Base-by-base conservation (phyloP, 2,797 vertebrate genomes). In the Gymnoscopelus microlampas region DNA sequence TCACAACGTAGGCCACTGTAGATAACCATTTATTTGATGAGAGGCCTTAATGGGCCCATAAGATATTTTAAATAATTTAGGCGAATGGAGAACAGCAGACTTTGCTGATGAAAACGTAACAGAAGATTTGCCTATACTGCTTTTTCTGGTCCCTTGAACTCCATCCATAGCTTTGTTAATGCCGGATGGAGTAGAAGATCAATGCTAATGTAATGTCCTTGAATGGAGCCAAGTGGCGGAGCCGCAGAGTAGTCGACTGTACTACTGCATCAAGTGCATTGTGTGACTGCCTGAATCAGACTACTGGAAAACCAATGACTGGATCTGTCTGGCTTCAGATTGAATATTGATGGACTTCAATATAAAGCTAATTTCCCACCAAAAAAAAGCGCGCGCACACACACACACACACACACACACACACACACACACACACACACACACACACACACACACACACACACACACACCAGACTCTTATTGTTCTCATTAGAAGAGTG, bases 171-270 rank as follows among this genome's bases (percentile, higher is more conserved):
- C 39, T 44, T n/a, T 19, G 48, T 72, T 62, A 58, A 64, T 73
- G 54, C 60, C 23, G 63, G 51, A 49, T 57, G 66, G 23, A 75
- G 50, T 26, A 67, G 72, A 68, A 70, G 70, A 76, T 92, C 82
- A 65, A 79, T 88, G 77, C 85, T 89, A 91, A 89, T 88, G 65
- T 75, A 47, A 85, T 86, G 84, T 75, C 74, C 68, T 78, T 82
- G 63, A 80, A 50, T 77, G 66, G 63, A 44, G 9, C 39, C 39
- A 44, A 44, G 39, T 44, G 66, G 65, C 11, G 24, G 65, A 67
- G 49, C 51, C 19, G 19, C 19, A 19, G 19, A 19, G 19, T 19
- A 55, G 47, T 5, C 57, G 53, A 23, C 50, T 57, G 60, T 61
- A 50, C 62, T 61, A 50, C 62, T 61, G 70, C 71, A 49, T 24